Evolutionary conservation across 2,113 vertebrate genomes (phyloP).

Genomic region (Theropithecus gelada): DNA sequence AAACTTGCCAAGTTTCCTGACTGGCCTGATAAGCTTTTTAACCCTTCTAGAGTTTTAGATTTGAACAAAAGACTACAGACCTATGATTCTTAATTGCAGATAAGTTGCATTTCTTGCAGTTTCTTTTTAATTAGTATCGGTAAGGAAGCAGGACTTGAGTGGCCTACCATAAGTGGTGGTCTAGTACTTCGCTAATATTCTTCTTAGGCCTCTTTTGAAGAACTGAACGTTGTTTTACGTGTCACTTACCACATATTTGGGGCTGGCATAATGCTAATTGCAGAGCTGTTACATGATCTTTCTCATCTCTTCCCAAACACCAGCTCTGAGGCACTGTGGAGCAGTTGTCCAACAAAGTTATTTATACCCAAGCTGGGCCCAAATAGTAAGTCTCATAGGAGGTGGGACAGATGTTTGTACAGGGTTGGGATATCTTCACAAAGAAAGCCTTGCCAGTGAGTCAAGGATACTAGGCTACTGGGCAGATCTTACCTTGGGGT

Average conservation of each 20-base stretch:
- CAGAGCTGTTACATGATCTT: slow-evolving; percentile 13
- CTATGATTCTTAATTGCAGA: not conserved
- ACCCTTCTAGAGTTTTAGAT: slow-evolving; percentile 29
- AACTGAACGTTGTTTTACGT: not conserved
- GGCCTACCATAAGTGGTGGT: not conserved
- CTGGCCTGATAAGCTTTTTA: slow-evolving; percentile 53
- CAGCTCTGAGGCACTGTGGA: slow-evolving; percentile 14
- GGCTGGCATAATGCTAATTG: not conserved
- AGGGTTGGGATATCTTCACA: not conserved
- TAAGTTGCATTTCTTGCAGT: not conserved
- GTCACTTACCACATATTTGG: not conserved
- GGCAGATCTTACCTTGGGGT: slow-evolving; percentile 14
- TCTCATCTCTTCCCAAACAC: not conserved
- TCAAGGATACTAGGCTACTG: fast-evolving
- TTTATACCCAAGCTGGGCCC: not conserved
- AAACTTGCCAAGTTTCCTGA: slow-evolving; percentile 10
- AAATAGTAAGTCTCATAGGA: not conserved
- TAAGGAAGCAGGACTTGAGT: not conserved
- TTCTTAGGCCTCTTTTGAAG: not conserved
- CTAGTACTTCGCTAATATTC: not conserved
- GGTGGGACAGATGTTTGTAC: not conserved
- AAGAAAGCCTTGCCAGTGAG: not conserved
- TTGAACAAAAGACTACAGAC: not conserved
- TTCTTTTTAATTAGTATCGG: not conserved
- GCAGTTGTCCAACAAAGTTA: not conserved